Evolutionary conservation across 2,113 vertebrate species (phyloP).

Genomic region (Calonectris borealis): DNA sequence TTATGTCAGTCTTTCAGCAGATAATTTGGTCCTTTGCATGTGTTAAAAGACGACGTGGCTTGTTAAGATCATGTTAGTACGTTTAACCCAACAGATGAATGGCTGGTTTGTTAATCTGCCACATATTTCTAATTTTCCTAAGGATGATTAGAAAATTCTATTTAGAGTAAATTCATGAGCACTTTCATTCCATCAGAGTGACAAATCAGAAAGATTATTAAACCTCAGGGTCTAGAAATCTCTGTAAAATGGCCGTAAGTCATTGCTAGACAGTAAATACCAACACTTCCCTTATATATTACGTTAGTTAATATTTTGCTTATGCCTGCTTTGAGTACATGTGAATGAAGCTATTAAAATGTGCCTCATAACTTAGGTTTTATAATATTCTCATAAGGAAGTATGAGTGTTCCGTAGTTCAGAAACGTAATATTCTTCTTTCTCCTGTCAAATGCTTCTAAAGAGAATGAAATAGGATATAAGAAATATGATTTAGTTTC

Average conservation of each 20-base stretch:
- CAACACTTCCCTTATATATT: neutral
- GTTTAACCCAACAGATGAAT: slow-evolving; percentile 51
- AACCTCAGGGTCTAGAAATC: neutral
- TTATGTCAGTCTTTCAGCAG: slow-evolving; percentile 69
- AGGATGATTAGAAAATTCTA: slow-evolving; percentile 43
- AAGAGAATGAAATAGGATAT: neutral
- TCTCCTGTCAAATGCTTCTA: neutral
- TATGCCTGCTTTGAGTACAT: neutral
- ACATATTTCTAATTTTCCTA: slow-evolving; percentile 52
- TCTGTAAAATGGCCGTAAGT: neutral
- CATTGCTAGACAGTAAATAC: neutral
- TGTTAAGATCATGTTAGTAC: slow-evolving; percentile 59
- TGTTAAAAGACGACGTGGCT: slow-evolving; percentile 55
- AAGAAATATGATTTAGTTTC: neutral
- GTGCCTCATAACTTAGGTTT: neutral
- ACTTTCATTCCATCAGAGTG: neutral
- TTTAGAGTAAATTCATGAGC: slow-evolving; percentile 24
- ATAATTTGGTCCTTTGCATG: slow-evolving; percentile 67
- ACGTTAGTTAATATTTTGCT: neutral
- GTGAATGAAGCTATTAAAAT: neutral
- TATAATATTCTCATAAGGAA: neutral
- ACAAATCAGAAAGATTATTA: slow-evolving; percentile 26
- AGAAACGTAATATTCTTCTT: neutral
- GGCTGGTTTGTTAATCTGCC: slow-evolving; percentile 39
- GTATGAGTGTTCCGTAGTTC: neutral